Conservation (phyloP, 2,888 invertebrate genomes). For the Nebria brevicollis region DNA sequence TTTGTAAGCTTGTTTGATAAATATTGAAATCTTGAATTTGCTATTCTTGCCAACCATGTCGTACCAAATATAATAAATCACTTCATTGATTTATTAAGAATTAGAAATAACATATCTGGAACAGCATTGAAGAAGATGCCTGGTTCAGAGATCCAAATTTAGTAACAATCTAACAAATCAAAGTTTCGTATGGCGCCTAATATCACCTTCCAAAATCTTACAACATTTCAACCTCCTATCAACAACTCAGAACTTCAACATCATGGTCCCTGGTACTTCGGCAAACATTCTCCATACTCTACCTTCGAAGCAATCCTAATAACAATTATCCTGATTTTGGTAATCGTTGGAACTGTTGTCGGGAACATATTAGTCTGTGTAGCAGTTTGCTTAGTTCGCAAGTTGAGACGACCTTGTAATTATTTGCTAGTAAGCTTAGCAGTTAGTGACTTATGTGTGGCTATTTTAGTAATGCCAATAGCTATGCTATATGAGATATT, state of each 20-base stretch:
- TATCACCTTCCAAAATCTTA: constrained; percentile 51
- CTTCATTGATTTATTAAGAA: too few species aligned
- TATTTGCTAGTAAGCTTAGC: constrained; percentile 94
- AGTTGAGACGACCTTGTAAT: constrained; percentile 89
- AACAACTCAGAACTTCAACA: constrained; percentile 12
- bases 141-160: background rate
- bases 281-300: constrained; percentile 51
- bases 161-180: constrained; percentile 7
- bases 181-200: constrained; percentile 62
- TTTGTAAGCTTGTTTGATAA: background rate
- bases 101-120: too few species aligned
- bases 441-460: constrained; percentile 95
- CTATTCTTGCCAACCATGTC: too few species aligned
- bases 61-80: too few species aligned
- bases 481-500: constrained; percentile 93
- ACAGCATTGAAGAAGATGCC: background rate
- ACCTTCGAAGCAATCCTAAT: constrained; percentile 72
- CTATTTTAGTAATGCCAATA: constrained; percentile 96
- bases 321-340: constrained; percentile 76
- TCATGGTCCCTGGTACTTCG: constrained; percentile 25
- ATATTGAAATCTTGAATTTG: background rate
- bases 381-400: constrained; percentile 93
- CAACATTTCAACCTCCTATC: constrained; percentile 32
- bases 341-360: constrained; percentile 83
- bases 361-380: constrained; percentile 95